Conservation (phyloP, 64 coral and sea anemone genomes). For the Trachythela sp. region DNA sequence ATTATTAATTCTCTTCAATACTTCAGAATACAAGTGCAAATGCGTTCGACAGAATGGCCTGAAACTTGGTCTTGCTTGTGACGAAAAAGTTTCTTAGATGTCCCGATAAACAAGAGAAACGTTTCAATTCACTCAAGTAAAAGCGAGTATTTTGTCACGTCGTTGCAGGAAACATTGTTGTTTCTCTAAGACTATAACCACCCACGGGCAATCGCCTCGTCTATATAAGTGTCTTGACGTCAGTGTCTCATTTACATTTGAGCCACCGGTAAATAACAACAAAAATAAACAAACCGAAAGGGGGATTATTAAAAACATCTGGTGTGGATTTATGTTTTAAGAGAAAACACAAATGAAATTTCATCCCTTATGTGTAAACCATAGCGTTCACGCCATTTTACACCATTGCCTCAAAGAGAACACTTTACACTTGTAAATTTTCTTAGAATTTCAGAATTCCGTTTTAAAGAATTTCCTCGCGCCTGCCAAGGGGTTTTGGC, state of each 20-base stretch:
- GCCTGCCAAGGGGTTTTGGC: background rate
- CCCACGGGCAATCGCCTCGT: background rate
- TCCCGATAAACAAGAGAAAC: background rate
- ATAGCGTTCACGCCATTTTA: background rate
- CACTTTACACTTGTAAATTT: background rate
- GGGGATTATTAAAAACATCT: background rate
- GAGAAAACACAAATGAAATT: background rate
- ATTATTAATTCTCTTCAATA: background rate
- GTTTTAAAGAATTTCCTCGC: background rate
- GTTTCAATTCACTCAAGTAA: background rate
- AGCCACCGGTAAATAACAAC: slow-evolving; percentile 2
- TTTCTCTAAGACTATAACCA: background rate
- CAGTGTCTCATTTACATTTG: background rate
- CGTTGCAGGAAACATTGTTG: background rate
- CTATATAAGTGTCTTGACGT: background rate
- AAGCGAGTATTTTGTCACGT: background rate
- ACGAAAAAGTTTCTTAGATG: too few relatives aligned
- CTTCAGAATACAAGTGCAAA: background rate
- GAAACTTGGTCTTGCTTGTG: too few relatives aligned
- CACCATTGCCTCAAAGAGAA: background rate
- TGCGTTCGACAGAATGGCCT: too few relatives aligned
- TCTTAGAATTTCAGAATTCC: background rate
- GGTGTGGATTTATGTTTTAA: background rate
- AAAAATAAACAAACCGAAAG: background rate
- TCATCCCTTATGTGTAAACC: background rate